Percentiles rank a stretch among this genome's conserved stretches.
Conservation (phyloP, 1,140 invertebrate genomes). For the Heliconius hermathena region DNA sequence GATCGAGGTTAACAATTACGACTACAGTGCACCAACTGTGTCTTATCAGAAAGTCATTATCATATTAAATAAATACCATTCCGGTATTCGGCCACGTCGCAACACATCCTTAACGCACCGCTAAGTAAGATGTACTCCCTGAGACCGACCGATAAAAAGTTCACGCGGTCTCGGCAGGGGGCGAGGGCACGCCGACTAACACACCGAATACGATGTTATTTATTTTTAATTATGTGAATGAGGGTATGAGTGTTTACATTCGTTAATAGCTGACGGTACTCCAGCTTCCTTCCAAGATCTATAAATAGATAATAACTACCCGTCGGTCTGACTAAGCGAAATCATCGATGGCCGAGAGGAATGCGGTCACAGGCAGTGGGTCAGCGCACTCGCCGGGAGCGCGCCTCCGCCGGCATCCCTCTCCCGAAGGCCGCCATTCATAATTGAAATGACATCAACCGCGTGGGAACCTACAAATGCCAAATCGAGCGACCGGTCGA, state of each 20-base stretch:
- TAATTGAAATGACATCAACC: constrained; percentile 77
- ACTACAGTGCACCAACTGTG: constrained; percentile 1
- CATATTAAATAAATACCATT: constrained; percentile 19
- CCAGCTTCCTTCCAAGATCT: constrained; percentile 29
- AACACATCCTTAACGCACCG: constrained; percentile 29
- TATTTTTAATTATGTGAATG: constrained; percentile 75
- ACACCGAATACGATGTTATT: constrained; percentile 70
- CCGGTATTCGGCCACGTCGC: constrained; percentile 14
- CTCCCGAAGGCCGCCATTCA: constrained; percentile 62
- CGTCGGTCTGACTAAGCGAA: constrained; percentile 58
- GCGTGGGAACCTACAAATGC: constrained; percentile 75
- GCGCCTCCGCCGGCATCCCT: constrained; percentile 51
- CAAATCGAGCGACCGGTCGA: constrained; percentile 62
- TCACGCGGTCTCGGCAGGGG: constrained; percentile 72
- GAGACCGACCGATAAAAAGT: constrained; percentile 69
- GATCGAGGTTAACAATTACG: constrained; percentile 34
- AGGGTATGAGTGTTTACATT: constrained; percentile 68
- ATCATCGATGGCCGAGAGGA: constrained; percentile 47
- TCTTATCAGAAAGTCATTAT: constrained; percentile 6
- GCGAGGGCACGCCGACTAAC: constrained; percentile 57
- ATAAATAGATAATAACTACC: constrained; percentile 11
- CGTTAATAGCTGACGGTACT: constrained; percentile 52
- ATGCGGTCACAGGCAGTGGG: constrained; percentile 64
- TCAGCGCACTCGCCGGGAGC: constrained; percentile 60
- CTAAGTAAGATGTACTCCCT: constrained; percentile 50